Evolutionary conservation across 2,888 invertebrate genomes (phyloP).

Genomic region (Aporophyla lueneburgensis): DNA sequence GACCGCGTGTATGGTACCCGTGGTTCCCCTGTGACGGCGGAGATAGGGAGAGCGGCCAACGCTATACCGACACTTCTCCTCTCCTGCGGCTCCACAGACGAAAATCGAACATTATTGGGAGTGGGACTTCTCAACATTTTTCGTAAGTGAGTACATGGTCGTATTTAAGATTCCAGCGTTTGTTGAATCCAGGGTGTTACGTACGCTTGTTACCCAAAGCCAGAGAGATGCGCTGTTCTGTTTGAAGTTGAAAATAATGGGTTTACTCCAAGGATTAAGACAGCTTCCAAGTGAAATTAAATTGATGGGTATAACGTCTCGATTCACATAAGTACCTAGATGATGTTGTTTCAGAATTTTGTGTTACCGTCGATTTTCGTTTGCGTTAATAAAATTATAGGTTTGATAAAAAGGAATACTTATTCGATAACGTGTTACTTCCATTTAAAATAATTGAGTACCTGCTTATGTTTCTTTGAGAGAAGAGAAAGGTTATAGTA

Average conservation of each 20-base stretch:
- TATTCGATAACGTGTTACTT: not conserved
- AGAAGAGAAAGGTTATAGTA: not conserved
- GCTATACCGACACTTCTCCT: too few relatives aligned
- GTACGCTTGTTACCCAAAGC: constrained; percentile 38
- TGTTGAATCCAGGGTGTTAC: constrained; percentile 43
- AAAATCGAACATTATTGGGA: not conserved
- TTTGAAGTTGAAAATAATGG: constrained; percentile 35
- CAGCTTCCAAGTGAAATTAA: constrained; percentile 15
- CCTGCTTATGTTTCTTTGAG: not conserved
- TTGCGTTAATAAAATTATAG: not conserved
- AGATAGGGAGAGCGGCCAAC: too few relatives aligned
- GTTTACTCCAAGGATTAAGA: constrained; percentile 31
- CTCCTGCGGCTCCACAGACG: too few relatives aligned
- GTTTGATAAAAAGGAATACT: not conserved
- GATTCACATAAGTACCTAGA: not conserved
- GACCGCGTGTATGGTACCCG: too few relatives aligned
- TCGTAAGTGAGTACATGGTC: not conserved
- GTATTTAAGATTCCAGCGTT: constrained; percentile 42
- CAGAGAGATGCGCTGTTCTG: constrained; percentile 16
- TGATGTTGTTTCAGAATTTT: not conserved
- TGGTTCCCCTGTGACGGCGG: too few relatives aligned
- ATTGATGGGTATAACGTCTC: not conserved
- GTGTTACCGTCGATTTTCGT: not conserved
- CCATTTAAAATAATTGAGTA: not conserved
- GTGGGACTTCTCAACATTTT: constrained; percentile 27